Base-by-base conservation (phyloP, 1,140 invertebrate species). In the Eulimnadia texana region DNA sequence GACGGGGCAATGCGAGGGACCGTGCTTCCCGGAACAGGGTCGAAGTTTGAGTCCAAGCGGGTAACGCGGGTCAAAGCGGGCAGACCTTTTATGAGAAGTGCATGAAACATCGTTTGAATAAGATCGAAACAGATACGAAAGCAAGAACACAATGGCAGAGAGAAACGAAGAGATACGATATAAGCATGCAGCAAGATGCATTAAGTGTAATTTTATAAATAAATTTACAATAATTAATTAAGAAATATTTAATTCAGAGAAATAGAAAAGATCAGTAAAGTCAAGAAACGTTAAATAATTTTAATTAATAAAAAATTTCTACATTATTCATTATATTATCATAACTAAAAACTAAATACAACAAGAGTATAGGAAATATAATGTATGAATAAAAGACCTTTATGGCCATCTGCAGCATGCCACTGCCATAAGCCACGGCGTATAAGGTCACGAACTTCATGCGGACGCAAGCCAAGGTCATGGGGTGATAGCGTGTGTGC, bases 371-470 rank as follows among this genome's bases (percentile, higher is more conserved):
- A n/a, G 28, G 27, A 2, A 24, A 23, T 19, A 54, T 3, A 10
- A 20, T 50, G 49, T 42, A 23, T 1, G 0, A 42, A 52, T 23
- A 51, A 23, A 22, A 29, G 42, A 61, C 60, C 60, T 61, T 28
- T 50, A 24, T 61, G 50, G 19, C 53, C 60, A 19, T 61, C 60
- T 33, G 25, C 22, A 20, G 60, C 23, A 51, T 54, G 25, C 24
- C 51, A 51, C 19, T 50, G 60, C 60, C 60, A 61, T 16, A 61
- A 51, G 20, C 60, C 60, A 22, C 60, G 60, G 53, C 52, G 60
- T 28, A 61, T 61, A 23, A 61, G 53, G 16, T 61, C 60, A 33
- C 60, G 60, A 22, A 61, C 53, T 61, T 61, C 60, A n/a, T 61
- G 60, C 50, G 60, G 60, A 33, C 60, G 51, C 23, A 61, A 54